Conservation (phyloP, 2,113 vertebrate genomes). For the Malurus alboscapulatus region DNA sequence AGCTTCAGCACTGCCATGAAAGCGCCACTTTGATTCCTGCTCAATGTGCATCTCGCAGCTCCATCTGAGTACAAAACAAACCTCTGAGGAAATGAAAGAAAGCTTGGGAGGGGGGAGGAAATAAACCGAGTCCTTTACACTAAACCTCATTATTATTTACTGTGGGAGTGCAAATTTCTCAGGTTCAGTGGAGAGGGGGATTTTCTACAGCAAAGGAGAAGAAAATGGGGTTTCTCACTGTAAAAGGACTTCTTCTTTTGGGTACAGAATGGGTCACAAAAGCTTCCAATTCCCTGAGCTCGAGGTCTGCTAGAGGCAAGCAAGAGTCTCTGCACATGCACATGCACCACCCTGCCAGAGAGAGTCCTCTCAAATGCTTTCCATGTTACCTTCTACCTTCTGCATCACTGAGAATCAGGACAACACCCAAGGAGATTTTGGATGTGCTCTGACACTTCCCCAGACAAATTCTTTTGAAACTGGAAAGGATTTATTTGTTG, state of each 20-base stretch:
- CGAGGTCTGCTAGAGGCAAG: neutral
- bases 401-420: neutral
- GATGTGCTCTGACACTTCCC: neutral
- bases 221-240: neutral
- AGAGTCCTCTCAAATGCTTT: neutral
- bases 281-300: neutral
- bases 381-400: neutral
- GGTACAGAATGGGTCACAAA: neutral
- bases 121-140: neutral
- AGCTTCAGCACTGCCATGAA: neutral
- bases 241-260: neutral
- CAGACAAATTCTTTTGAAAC: neutral
- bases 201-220: slow-evolving; percentile 1
- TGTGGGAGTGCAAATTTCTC: neutral
- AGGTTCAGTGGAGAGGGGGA: neutral
- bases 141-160: slow-evolving; percentile 19
- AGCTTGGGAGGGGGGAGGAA: neutral
- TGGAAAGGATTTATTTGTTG: neutral
- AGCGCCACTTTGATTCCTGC: neutral
- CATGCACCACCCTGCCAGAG: neutral
- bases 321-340: rapidly evolving
- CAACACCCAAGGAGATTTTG: neutral
- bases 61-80: neutral
- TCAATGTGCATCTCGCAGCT: neutral
- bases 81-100: neutral